These are phyloP conservation scores for Platycheirus rosarum DNA, from an alignment of 2,888 invertebrate genomes.

Conservation along the genomic window DNA sequence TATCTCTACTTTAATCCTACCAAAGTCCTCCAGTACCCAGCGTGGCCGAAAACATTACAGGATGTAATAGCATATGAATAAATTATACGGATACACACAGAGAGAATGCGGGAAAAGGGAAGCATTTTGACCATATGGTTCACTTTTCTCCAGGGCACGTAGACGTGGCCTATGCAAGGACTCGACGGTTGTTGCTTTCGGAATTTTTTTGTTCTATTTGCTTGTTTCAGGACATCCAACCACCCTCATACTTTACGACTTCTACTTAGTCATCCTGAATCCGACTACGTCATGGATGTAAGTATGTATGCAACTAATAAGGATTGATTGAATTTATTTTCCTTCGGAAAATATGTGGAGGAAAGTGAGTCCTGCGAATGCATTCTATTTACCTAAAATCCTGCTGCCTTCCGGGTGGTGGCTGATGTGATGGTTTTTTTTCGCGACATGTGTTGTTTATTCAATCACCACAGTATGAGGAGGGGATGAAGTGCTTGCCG, in stretches of 20 bases:
- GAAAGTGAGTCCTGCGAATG: conserved; percentile 16
- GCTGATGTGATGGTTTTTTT: conserved; percentile 50
- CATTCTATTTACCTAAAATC: conserved; percentile 71
- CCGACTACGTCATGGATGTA: conserved; percentile 55
- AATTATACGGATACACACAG: conserved; percentile 78
- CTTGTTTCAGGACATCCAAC: conserved; percentile 1
- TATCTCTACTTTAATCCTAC: conserved; percentile 60
- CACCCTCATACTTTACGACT: conserved; percentile 49
- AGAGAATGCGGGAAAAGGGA: conserved; percentile 51
- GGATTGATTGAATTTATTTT: conserved; percentile 70
- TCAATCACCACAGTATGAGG: conserved; percentile 61
- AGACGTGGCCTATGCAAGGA: conserved; percentile 1
- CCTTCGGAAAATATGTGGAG: neutral
- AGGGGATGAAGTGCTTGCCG: conserved; percentile 62
- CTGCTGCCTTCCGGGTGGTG: conserved; percentile 33
- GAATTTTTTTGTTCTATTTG: conserved; percentile 10
- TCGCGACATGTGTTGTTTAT: conserved; percentile 77
- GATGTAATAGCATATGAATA: conserved; percentile 83
- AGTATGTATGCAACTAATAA: conserved; percentile 65
- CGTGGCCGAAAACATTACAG: conserved; percentile 78
- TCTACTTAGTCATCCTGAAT: conserved; percentile 55
- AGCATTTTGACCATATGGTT: conserved; percentile 72
- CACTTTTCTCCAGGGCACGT: conserved; percentile 41
- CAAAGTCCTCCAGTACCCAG: conserved; percentile 42
- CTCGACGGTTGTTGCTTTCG: conserved; percentile 52